A percentile compares a stretch with the other conserved stretches of the same genome.
phyloP scores from a whole-genome alignment of 2,797 vertebrate species.

The Eleutherodactylus coqui region DNA sequence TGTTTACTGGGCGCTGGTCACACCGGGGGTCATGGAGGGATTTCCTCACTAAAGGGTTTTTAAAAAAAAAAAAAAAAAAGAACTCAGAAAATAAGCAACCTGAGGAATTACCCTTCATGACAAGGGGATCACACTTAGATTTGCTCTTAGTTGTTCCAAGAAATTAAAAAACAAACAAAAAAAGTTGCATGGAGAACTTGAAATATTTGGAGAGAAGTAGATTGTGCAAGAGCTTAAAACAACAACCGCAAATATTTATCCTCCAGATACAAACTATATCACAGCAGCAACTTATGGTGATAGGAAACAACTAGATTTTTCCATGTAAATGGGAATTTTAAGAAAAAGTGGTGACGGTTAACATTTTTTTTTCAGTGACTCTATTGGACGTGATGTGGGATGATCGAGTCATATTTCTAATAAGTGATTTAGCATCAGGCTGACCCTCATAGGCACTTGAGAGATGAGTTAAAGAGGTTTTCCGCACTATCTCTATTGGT shows the following conservation, averaged over 20 bases:
- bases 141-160: neutral
- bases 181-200: neutral
- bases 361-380: too few species aligned
- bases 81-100: constrained; percentile 10
- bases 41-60: constrained; percentile 7
- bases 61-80: neutral
- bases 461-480: too few species aligned
- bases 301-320: too few species aligned
- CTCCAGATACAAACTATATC: neutral
- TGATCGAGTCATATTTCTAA: too few species aligned
- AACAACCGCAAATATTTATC: neutral
- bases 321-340: too few species aligned
- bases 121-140: neutral
- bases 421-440: neutral
- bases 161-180: neutral
- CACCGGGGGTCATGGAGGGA: constrained; percentile 32
- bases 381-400: too few species aligned
- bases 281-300: neutral
- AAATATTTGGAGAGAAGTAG: neutral
- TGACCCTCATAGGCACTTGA: too few species aligned
- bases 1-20: constrained; percentile 12
- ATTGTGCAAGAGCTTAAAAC: too few species aligned
- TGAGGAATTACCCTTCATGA: neutral
- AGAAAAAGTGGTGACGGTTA: too few species aligned
- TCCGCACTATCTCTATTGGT: too few species aligned